Evolutionary conservation across 1,140 invertebrate genomes (phyloP).

Genomic region (Pristionchus pacificus): DNA sequence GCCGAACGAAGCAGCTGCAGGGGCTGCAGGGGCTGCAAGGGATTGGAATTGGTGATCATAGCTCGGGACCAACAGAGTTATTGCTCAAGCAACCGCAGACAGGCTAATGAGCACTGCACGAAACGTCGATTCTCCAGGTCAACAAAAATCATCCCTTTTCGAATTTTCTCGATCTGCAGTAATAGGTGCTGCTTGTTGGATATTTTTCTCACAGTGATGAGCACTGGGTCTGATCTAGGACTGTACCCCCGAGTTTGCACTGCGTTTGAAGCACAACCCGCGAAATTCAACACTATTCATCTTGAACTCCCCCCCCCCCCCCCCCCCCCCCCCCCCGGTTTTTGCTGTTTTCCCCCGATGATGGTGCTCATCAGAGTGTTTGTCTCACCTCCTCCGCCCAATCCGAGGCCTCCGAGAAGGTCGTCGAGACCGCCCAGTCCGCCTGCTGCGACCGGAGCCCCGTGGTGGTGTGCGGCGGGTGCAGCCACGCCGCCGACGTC

Average conservation of each 20-base stretch:
- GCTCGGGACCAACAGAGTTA: not conserved
- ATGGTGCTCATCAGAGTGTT: too few species aligned
- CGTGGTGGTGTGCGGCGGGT: not conserved
- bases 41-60: not conserved
- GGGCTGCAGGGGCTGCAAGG: slow-evolving; percentile 4
- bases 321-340: too few species aligned
- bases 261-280: too few species aligned
- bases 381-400: slow-evolving; percentile 1
- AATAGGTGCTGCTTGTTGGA: too few species aligned
- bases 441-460: not conserved
- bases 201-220: too few species aligned
- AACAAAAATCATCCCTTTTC: not conserved
- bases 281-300: too few species aligned
- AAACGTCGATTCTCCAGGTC: not conserved
- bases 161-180: too few species aligned
- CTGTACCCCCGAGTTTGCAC: too few species aligned
- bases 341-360: too few species aligned
- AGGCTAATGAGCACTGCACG: not conserved
- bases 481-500: not conserved
- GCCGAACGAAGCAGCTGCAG: too few species aligned
- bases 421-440: slow-evolving; percentile 15
- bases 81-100: slow-evolving; percentile 3
- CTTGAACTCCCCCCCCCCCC: too few species aligned
- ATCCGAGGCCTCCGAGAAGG: slow-evolving; percentile 7
- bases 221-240: too few species aligned